Evolutionary conservation across 2,113 vertebrate genomes (phyloP), one percentile per base, ranked within the genome.

Genomic region (Garra rufa): DNA sequence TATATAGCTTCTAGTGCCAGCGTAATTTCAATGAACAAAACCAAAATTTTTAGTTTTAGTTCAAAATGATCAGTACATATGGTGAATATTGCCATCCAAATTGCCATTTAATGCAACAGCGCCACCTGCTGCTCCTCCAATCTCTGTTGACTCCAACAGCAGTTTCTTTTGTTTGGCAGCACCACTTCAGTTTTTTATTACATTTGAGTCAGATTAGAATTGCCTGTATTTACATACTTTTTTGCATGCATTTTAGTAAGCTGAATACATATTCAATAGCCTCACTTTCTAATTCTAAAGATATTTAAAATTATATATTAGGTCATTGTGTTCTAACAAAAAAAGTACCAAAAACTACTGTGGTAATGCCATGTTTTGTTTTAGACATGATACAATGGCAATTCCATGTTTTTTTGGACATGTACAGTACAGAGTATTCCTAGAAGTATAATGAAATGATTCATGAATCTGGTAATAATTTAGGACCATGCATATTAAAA

Each of bases 21-120:
- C 55, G 2, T 57, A n/a, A 30, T 65, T 65, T 30, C 0, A 65
- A 65, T 17, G 28, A 28, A 63, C 0, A 6, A 30, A 63, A 63
- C 17, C 28, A 3, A n/a, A 6, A n/a, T n/a, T 8, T 30, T 7
- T 30, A 65, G 13, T 30, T 28, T 11, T 19, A 17, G 17, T 9
- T 4, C 34, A 34, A 0, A 38, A 19, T 61, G 46, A 52, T 76
- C 21, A 67, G 14, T 63, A 43, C 14, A 26, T 7, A 48, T 9
- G n/a, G 24, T 5, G 24, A 26, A 15, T 5, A 28, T 9, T 28
- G 14, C 1, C 48, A 50, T 15, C n/a, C 15, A 21, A 30, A 52
- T 14, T 34, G 26, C 10, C 9, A 7, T 76, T n/a, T 78, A 63
- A 44, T 65, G 30, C 70, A 55, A 79, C 81, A 86, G 65, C 65